Base-by-base conservation (phyloP, 2,797 vertebrate species). In the Lithobates sylvaticus region DNA sequence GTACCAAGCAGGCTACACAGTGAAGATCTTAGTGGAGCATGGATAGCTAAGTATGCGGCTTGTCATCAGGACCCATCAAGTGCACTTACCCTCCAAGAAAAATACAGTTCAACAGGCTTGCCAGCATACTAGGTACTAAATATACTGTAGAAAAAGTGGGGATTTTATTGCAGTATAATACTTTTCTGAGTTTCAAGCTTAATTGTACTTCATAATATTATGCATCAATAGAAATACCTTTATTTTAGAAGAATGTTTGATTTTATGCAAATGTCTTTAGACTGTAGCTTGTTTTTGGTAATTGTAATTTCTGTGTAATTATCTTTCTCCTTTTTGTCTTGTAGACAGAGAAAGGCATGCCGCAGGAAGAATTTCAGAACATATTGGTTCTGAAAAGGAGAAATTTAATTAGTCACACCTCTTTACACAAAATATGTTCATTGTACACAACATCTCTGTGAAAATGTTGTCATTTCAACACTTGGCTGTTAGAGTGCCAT, bases 371-470 rank as follows among this genome's bases (percentile, higher is more conserved):
- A 78, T 87, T 87, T 73, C n/a, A 73, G 81, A 83, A 87, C 69
- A 83, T 83, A 83, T 72, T 65, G 70, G 75, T 86, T 70, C 50
- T 73, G 58, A 86, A 86, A 83, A 78, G 32, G 32, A 78, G 50
- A 87, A 87, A 87, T 87, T 27, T 83, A 87, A 87, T 87, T 87
- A 87, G 80, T 87, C 85, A 83, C 85, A 87, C 85, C 80, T 87
- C 76, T 83, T 83, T 78, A 83, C 81, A 87, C 80, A 87, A 87
- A 87, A 83, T 81, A 78, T 68, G 69, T 71, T 34, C 54, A 68
- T 67, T 16, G 32, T 78, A 70, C 78, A 82, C 76, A 76, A 86
- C 39, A 36, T 71, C 50, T 84, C 70, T 78, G 67, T 83, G 68
- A 83, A 83, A 78, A 83, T 87, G 75, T 87, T 87, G 80, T 83